Evolutionary conservation across 92 coral and sea anemone species (phyloP).

Genomic region (Palythoa caribaeorum): DNA sequence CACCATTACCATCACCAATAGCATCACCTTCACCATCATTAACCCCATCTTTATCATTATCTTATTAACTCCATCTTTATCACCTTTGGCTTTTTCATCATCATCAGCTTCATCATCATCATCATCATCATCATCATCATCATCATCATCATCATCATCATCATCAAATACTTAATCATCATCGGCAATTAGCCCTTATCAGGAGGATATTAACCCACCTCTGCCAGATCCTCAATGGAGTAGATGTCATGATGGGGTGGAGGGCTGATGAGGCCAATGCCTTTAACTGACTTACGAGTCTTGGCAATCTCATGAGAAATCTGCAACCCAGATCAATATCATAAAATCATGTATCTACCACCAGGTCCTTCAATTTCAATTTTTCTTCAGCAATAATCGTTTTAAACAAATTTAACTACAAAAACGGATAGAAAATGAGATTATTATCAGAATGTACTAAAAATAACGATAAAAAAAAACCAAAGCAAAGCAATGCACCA

Average conservation of each 20-base stretch:
- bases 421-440: too few species aligned
- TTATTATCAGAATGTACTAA: too few species aligned
- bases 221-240: constrained; percentile 98
- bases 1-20: background rate
- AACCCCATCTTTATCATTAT: background rate
- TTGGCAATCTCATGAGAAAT: constrained; percentile 90
- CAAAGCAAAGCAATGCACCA: too few species aligned
- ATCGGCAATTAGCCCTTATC: background rate
- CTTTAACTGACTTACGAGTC: constrained; percentile 94
- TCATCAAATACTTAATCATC: background rate
- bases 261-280: constrained; percentile 96
- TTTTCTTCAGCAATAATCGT: too few species aligned
- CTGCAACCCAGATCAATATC: constrained; percentile 34
- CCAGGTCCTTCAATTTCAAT: background rate
- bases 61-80: background rate
- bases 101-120: background rate
- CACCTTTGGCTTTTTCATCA: background rate
- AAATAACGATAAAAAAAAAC: too few species aligned
- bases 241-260: constrained; percentile 99
- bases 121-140: background rate
- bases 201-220: constrained; percentile 62
- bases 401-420: background rate
- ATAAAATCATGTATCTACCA: too few species aligned
- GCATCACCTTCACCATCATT: background rate
- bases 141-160: background rate